These are phyloP conservation scores for Pelochelys cantorii DNA, from an alignment of 2,797 vertebrate species.

Conservation along the genomic window DNA sequence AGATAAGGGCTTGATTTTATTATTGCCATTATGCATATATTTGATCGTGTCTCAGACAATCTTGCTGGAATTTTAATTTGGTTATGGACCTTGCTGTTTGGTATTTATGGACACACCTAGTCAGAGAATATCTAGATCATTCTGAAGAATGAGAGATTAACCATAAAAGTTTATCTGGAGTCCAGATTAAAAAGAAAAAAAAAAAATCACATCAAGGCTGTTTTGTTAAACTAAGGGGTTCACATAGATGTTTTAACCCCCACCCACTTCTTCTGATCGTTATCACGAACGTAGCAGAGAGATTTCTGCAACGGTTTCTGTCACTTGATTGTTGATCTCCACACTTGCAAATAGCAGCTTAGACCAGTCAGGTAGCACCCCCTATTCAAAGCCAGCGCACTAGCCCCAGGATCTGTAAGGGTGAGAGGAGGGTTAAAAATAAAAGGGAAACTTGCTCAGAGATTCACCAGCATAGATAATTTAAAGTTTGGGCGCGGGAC, in stretches of 20 bases:
- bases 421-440: not conserved
- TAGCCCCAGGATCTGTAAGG: not conserved
- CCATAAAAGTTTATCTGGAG: not conserved
- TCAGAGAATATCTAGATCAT: fast-evolving
- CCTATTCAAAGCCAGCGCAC: no score
- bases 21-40: not conserved
- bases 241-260: not conserved
- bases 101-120: constrained; percentile 51
- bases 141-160: not conserved
- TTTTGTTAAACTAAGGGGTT: not conserved
- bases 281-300: not conserved
- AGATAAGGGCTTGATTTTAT: constrained; percentile 64
- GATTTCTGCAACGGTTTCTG: not conserved
- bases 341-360: no score
- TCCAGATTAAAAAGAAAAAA: not conserved
- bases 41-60: constrained; percentile 17
- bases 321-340: not conserved
- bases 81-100: constrained; percentile 2
- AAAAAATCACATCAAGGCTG: not conserved
- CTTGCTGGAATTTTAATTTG: constrained; percentile 11
- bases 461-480: not conserved
- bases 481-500: not conserved
- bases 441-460: not conserved
- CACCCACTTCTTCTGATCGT: not conserved
- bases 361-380: no score